Evolutionary conservation across 2,797 vertebrate genomes (phyloP), one percentile per base, ranked within the genome.

Genomic region (Siniperca scherzeri): DNA sequence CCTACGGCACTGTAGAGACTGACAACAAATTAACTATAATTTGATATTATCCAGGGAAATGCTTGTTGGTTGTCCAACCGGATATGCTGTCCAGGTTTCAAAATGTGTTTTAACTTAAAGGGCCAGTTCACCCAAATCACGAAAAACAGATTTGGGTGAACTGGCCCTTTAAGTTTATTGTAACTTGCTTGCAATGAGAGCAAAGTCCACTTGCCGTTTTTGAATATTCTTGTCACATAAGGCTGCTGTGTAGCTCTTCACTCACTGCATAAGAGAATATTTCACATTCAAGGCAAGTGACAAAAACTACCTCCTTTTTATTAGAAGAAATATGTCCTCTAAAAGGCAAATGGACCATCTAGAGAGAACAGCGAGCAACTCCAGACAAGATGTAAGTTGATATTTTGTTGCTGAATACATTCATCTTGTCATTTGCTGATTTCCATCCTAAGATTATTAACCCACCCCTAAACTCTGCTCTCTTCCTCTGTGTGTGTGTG

Each of bases 301-400:
- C 66, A 5, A 55, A 40, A 25, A 64, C n/a, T 3, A 3, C 50
- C 81, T 81, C 70, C 40, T 93, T 92, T 87, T 90, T 91, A 86
- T 12, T 30, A 83, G 75, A 87, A 97, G 97, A 89, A 94, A 91
- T 73, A 96, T 98, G 96, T 95, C 95, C 77, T 97, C 97, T 65
- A 89, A 92, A 91, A 95, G 94, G 89, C 95, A 96, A 90, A 95
- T 95, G 62, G 97, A 98, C 91, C 98, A 99, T 90, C 91, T 99
- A 44, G 96, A 98, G 86, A 97, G 96, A 94, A 99, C 98, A 12
- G 96, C 97, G 30, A 94, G 84, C 87, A 97, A 97, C 88, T 90
- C 92, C 91, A 96, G 98, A 81, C 97, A 96, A 80, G 96, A 96
- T 95, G 97, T 99, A 84, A 95, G 97, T 95, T 55, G 9, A 42